Base-by-base conservation (phyloP, 2,113 vertebrate species). In the Hippolais icterina region DNA sequence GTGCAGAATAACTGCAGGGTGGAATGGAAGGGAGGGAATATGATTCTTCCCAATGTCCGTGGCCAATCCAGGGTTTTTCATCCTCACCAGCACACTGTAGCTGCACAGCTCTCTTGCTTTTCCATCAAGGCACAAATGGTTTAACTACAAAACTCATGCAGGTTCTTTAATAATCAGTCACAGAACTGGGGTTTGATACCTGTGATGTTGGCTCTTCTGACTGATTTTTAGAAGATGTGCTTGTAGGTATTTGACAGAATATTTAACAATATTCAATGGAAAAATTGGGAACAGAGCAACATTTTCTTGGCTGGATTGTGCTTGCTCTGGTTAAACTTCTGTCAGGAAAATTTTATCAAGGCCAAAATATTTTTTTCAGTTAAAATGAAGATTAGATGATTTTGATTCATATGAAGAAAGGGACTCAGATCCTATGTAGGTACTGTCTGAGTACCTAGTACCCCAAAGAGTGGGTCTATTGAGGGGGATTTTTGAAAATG, bases 391-490 rank as follows among this genome's bases (percentile, higher is more conserved):
- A 42, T 87, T 54, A 56, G 53, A 37, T 65, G 8, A 52, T 77
- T 92, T 83, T 86, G 19, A 46, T 60, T 80, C 42, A 52, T 17
- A 31, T 33, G 33, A 61, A 94, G 25, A 37, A 10, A 70, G 12
- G 11, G 5, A 37, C 22, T 80, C 33, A 25, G 20, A 16, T 35
- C 17, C 7, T 18, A 6, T 0, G 0, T 5, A 57, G 17, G 3
- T 14, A 15, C 15, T n/a, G 5, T 72, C 31, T 37, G 60, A 53
- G 10, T 21, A 53, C 35, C 10, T 37, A 6, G 7, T 22, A 44
- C 4, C 1, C 4, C 21, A 44, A 33, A 2, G 4, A 5, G 6
- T 52, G 21, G 3, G 4, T 74, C 18, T 70, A 4, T 44, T 54
- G 24, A 15, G 20, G 12, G 35, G 9, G 6, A 18, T 17, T 63